These are phyloP conservation scores for Gandaritis pyraliata DNA, from an alignment of 2,888 invertebrate species.

Conservation along the genomic window DNA sequence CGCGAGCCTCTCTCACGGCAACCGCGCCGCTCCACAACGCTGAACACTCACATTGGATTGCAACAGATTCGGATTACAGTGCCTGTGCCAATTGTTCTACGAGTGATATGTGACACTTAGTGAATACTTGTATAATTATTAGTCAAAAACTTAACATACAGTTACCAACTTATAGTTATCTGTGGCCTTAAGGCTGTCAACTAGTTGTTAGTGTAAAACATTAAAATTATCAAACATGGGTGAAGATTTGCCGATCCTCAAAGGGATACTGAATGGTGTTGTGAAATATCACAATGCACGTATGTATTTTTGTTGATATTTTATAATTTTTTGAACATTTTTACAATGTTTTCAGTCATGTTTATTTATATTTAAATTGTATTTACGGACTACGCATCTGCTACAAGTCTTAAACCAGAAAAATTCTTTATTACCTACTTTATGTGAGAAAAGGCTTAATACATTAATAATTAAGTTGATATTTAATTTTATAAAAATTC, in stretches of 20 bases:
- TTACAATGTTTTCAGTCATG: constrained; percentile 3
- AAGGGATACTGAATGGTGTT: constrained; percentile 95
- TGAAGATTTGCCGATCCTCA: constrained; percentile 95
- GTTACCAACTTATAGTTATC: constrained; percentile 76
- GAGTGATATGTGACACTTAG: constrained; percentile 71
- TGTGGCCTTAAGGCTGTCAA: constrained; percentile 82
- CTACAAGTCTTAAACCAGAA: background rate
- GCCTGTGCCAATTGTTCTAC: constrained; percentile 62
- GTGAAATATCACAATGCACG: constrained; percentile 97
- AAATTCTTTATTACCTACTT: too few relatives aligned
- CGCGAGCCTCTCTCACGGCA: constrained; percentile 54
- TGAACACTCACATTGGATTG: constrained; percentile 64
- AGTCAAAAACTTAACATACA: constrained; percentile 62
- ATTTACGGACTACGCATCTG: background rate
- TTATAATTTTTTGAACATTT: constrained; percentile 12
- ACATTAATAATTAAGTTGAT: too few relatives aligned
- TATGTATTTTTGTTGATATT: constrained; percentile 85
- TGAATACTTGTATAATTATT: constrained; percentile 58
- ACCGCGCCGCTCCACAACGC: constrained; percentile 21
- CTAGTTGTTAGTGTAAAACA: constrained; percentile 75
- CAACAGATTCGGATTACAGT: constrained; percentile 76
- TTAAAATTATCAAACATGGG: constrained; percentile 88
- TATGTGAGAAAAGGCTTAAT: too few relatives aligned
- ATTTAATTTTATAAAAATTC: too few relatives aligned
- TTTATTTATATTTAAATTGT: constrained; percentile 1